Conservation (phyloP, 1,140 invertebrate species). For the Caenorhabditis inopinata region DNA sequence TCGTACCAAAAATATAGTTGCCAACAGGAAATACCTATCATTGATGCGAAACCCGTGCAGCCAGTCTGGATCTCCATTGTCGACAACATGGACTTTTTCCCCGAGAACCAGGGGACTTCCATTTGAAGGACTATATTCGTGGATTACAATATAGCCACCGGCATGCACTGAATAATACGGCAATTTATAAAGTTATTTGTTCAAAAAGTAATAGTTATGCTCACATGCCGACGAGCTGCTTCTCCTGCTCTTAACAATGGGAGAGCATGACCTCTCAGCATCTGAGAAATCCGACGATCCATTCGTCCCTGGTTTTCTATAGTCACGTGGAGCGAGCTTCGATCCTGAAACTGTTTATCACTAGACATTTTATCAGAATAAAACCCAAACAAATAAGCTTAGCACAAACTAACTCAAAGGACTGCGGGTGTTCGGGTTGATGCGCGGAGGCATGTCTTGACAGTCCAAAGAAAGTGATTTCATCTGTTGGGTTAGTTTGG, state of each 20-base stretch:
- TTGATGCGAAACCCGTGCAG: constrained; percentile 59
- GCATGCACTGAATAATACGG: constrained; percentile 40
- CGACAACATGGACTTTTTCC: constrained; percentile 59
- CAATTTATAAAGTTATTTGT: neutral
- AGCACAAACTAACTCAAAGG: constrained; percentile 42
- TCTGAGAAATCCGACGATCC: constrained; percentile 40
- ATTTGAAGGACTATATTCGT: constrained; percentile 56
- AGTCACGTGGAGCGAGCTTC: neutral
- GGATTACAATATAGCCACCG: constrained; percentile 55
- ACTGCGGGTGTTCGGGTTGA: constrained; percentile 39
- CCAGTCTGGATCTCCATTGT: constrained; percentile 66
- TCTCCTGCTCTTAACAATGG: constrained; percentile 31
- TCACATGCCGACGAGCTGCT: constrained; percentile 19
- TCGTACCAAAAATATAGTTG: neutral
- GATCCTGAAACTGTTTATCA: constrained; percentile 27
- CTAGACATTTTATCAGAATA: neutral
- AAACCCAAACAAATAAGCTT: too few relatives aligned
- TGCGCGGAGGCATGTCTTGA: constrained; percentile 64
- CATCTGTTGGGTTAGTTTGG: constrained; percentile 65
- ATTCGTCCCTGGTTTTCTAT: constrained; percentile 24
- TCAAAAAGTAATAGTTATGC: neutral
- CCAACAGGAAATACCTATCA: constrained; percentile 26
- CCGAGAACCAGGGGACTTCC: constrained; percentile 52
- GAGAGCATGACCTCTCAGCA: constrained; percentile 36
- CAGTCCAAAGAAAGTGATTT: constrained; percentile 65